Evolutionary conservation across 2,113 vertebrate species (phyloP), one percentile per base, ranked within the genome.

Genomic region (Calidris pugnax): DNA sequence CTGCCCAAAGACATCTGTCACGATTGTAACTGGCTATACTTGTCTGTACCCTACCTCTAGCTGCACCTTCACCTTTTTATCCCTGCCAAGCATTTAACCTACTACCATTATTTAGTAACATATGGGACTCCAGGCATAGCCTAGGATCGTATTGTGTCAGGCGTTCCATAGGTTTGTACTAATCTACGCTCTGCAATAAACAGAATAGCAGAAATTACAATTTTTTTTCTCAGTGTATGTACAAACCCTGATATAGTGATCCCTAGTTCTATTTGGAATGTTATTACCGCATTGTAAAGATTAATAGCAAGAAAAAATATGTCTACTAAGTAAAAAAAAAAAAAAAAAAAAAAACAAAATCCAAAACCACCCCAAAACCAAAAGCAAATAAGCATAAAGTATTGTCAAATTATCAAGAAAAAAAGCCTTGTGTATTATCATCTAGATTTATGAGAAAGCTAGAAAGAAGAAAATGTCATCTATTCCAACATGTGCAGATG

Each of bases 1-100:
- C n/a, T 81, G 87, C 51, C 47, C 37, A 55, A 90, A 77, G 91
- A 77, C 83, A 88, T 86, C 63, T 93, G 84, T 71, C 68, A 66
- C 26, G 41, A 75, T 19, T 85, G 22, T 71, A 87, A 56, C 48
- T 39, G 45, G 35, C 39, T 89, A 2, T 23, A 51, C 35, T 50
- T 51, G 28, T 43, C 81, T 82, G 67, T 63, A 81, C 74, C n/a
- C 55, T 79, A 63, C 28, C 28, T 77, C 35, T 45, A 77, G 28
- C 21, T 79, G 28, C 41, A 64, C 32, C 60, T 92, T 90, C 68
- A 77, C 28, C 28, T 67, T 43, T 86, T 83, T 77, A 47, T 86
- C 28, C 9, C 28, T 47, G 45, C 16, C 64, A 69, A 79, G 13
- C 45, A 48, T 86, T 95, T 94, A 91, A 82, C 53, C 48, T 78